Conservation (phyloP, 2,888 invertebrate species). For the Lordiphosa andalusiaca region DNA sequence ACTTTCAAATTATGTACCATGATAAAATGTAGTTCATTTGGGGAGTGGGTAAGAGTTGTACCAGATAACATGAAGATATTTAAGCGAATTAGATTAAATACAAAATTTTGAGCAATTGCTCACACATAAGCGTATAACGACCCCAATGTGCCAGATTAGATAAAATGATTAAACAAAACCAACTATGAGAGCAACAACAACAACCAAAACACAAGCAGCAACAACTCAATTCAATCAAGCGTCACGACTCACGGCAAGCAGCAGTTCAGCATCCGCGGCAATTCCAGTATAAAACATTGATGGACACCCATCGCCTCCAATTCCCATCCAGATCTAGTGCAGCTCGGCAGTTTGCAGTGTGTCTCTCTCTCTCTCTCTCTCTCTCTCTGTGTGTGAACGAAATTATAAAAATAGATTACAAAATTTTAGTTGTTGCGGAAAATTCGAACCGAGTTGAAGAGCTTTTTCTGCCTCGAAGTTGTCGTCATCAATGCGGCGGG, state of each 20-base stretch:
- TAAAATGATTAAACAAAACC: constrained; percentile 60
- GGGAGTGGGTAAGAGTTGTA: too few relatives aligned
- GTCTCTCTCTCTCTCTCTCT: too few relatives aligned
- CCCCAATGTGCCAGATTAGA: constrained; percentile 59
- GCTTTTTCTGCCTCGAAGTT: constrained; percentile 43
- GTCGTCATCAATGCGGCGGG: constrained; percentile 61
- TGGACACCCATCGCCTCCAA: neutral
- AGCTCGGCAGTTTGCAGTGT: constrained; percentile 25
- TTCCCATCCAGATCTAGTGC: constrained; percentile 16
- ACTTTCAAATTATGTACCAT: too few relatives aligned
- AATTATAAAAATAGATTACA: constrained; percentile 63
- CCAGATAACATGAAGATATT: too few relatives aligned
- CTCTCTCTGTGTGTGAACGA: constrained; percentile 28
- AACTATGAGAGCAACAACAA: constrained; percentile 19
- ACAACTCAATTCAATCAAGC: constrained; percentile 63
- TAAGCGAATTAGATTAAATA: too few relatives aligned
- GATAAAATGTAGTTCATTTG: too few relatives aligned
- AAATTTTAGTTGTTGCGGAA: constrained; percentile 64
- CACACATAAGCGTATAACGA: constrained; percentile 19
- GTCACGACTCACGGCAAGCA: constrained; percentile 22
- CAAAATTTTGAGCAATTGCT: neutral
- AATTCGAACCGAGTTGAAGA: constrained; percentile 45
- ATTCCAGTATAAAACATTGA: constrained; percentile 31
- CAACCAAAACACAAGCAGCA: constrained; percentile 27
- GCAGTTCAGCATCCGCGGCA: constrained; percentile 42